A percentile compares a stretch with the other conserved stretches of the same genome.
phyloP scores from a whole-genome alignment of 2,888 invertebrate genomes.

The Hypena proboscidalis region DNA sequence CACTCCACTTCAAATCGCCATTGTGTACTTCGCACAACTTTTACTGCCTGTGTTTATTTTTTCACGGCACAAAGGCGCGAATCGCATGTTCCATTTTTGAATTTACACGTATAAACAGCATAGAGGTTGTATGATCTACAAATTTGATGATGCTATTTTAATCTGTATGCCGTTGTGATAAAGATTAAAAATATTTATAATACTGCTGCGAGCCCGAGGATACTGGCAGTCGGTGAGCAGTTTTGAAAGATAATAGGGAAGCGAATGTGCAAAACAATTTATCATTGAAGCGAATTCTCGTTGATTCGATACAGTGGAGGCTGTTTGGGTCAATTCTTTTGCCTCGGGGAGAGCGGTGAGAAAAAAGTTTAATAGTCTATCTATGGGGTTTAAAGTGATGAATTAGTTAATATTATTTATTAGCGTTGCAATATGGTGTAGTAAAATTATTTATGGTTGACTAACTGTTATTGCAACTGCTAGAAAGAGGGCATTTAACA shows the following conservation, averaged over 20 bases:
- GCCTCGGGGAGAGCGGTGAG: conserved; percentile 53
- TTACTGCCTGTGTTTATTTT: conserved; percentile 39
- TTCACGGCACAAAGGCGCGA: conserved; percentile 24
- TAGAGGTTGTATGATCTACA: conserved; percentile 3
- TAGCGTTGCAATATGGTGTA: conserved; percentile 41
- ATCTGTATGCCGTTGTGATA: conserved; percentile 10
- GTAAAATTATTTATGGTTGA: conserved; percentile 29
- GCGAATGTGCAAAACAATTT: conserved; percentile 64
- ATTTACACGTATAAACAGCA: conserved; percentile 25
- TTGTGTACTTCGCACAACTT: conserved; percentile 50
- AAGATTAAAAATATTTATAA: conserved; percentile 13
- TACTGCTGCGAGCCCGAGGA: conserved; percentile 10
- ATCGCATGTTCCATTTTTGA: conserved; percentile 35
- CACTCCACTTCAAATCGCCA: conserved; percentile 67
- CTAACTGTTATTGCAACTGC: conserved; percentile 9
- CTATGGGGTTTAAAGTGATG: conserved; percentile 44
- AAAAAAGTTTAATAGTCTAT: conserved; percentile 54
- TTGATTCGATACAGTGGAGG: conserved; percentile 73
- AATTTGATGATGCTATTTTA: conserved; percentile 16
- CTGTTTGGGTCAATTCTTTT: conserved; percentile 62
- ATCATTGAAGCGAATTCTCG: conserved; percentile 72
- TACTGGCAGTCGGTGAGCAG: conserved; percentile 25
- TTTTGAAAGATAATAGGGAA: conserved; percentile 50
- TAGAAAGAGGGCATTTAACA: conserved; percentile 4
- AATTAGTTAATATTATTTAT: conserved; percentile 45